These are phyloP conservation scores for Platycheirus albimanus DNA, from an alignment of 2,888 invertebrate genomes.

Conservation along the genomic window DNA sequence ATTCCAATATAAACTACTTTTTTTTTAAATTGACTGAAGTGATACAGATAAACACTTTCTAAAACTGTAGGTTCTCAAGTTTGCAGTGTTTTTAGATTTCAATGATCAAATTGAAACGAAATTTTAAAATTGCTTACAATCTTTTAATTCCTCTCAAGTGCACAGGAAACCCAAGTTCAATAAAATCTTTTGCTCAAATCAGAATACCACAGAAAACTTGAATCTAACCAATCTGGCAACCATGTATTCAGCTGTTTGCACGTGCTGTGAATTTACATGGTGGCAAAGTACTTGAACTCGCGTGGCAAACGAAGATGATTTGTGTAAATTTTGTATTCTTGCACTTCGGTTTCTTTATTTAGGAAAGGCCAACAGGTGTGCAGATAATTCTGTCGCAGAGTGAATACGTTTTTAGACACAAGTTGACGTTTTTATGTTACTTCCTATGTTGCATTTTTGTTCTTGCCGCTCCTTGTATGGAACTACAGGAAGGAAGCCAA, in stretches of 20 bases:
- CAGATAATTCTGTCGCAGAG: conserved; percentile 22
- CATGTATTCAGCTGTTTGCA: conserved; percentile 14
- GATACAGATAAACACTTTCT: too few relatives aligned
- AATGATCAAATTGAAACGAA: too few relatives aligned
- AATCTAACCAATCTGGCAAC: not conserved
- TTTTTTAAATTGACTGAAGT: too few relatives aligned
- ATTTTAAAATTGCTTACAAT: too few relatives aligned
- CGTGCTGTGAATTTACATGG: conserved; percentile 54
- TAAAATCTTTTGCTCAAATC: too few relatives aligned
- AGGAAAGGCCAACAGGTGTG: conserved; percentile 58
- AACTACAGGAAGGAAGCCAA: conserved; percentile 44
- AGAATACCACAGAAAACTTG: too few relatives aligned
- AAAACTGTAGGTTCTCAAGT: too few relatives aligned
- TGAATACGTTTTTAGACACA: not conserved
- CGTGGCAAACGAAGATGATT: conserved; percentile 29
- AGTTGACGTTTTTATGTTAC: conserved; percentile 12
- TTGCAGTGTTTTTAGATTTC: too few relatives aligned
- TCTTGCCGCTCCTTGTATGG: conserved; percentile 33
- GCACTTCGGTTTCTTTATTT: conserved; percentile 25
- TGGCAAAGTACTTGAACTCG: conserved; percentile 23
- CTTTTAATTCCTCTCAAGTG: too few relatives aligned
- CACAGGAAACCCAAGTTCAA: too few relatives aligned
- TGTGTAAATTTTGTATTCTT: conserved; percentile 49
- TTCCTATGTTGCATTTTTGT: conserved; percentile 27
- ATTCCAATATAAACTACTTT: too few relatives aligned